Base-by-base conservation (phyloP, 2,888 invertebrate genomes). In the Diadegma fenestrale region DNA sequence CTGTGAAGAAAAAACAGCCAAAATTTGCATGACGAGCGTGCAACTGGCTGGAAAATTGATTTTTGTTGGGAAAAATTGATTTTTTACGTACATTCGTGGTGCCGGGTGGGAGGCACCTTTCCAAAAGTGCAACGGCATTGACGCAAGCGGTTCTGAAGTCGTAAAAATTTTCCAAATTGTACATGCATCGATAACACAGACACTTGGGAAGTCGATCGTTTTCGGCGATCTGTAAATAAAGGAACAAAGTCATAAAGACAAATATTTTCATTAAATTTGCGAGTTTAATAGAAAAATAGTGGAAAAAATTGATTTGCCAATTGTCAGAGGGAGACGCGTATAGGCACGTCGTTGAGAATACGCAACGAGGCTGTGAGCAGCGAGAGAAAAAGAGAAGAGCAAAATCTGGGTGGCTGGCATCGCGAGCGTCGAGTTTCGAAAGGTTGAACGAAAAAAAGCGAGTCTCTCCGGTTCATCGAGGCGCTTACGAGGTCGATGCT, bases 111-210 rank as follows among this genome's bases (percentile, higher is more conserved):
- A 93, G 82, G 82, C 90, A 92, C 82, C 92, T 91, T 87, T 94
- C 93, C 75, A 94, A 88, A 71, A 93, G 87, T 41, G 91, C 91
- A 51, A 93, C 91, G 26, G 94, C 94, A 88, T 94, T 94, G 37
- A 94, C 92, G 88, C 94, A 94, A 45, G 94, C 93, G 64, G 93
- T 94, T 86, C 94, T 92, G 88, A 95, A 95, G 89, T 94, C 94
- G 88, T 94, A 94, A 90, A 94, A 94, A 88, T 94, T 94, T 89
- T 95, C 94, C 89, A 95, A 90, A 88, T 94, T 94, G 91, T 93
- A 94, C 92, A 94, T 94, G 88, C 95, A 95, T 79, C 94, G 92
- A 89, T 94, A 94, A 91, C 95, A 95, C 66, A 94, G 89, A 84
- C 93, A 94, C 89, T 94, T 94, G 75, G 94, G 95, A 77, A 94